A percentile compares a stretch with the other conserved stretches of the same genome.
Evolutionary conservation across 2,797 vertebrate genomes (phyloP).

Genomic region (Oryzias sinensis): DNA sequence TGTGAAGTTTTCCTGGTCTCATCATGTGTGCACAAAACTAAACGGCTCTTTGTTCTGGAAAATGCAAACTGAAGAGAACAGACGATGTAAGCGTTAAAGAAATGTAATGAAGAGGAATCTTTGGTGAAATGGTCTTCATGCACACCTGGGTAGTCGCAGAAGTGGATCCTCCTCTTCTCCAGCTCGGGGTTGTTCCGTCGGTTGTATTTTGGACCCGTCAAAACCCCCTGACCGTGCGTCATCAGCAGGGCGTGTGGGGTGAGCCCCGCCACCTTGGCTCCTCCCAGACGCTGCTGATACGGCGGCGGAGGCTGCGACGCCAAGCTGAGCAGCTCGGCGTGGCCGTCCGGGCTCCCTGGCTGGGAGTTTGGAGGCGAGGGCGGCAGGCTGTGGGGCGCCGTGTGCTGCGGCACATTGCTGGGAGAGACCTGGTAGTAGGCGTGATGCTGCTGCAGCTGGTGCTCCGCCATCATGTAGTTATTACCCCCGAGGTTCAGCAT

Average conservation of each 20-base stretch:
- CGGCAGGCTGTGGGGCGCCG: slow-evolving; percentile 81
- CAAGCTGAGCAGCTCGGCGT: slow-evolving; percentile 81
- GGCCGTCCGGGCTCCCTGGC: slow-evolving; percentile 87
- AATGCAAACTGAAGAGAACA: too few relatives aligned
- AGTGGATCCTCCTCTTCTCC: slow-evolving; percentile 92
- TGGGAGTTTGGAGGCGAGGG: slow-evolving; percentile 92
- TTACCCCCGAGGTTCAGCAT: slow-evolving; percentile 78
- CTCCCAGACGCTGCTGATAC: slow-evolving; percentile 76
- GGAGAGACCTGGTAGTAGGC: slow-evolving; percentile 59
- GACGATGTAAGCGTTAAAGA: too few relatives aligned
- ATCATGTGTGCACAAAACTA: not conserved
- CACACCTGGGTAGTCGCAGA: slow-evolving; percentile 86
- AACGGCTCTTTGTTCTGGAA: too few relatives aligned
- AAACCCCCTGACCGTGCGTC: slow-evolving; percentile 81
- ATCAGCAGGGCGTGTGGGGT: slow-evolving; percentile 76
- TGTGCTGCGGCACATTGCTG: slow-evolving; percentile 54
- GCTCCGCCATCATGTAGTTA: slow-evolving; percentile 76
- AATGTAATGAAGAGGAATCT: not conserved
- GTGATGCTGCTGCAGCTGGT: slow-evolving; percentile 46
- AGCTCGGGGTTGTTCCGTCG: slow-evolving; percentile 90
- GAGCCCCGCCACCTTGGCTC: slow-evolving; percentile 79
- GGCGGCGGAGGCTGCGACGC: slow-evolving; percentile 75
- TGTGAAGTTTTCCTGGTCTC: not conserved
- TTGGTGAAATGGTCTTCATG: not conserved
- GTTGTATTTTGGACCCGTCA: slow-evolving; percentile 89